These are phyloP conservation scores for Chrysodeixis includens DNA, from an alignment of 2,888 invertebrate genomes.

Conservation along the genomic window DNA sequence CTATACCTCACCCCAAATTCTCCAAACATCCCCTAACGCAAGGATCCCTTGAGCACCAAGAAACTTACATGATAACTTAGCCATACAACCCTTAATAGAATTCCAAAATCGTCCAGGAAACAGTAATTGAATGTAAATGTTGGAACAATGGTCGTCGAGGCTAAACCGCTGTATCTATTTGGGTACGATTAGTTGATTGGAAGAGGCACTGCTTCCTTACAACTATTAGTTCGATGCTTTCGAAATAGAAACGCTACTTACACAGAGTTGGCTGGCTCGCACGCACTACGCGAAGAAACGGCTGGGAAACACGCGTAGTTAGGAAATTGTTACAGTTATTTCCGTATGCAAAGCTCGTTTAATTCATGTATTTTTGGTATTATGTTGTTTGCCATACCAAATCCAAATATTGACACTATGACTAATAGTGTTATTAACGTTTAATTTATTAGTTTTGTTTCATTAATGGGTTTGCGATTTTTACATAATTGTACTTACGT, in stretches of 20 bases:
- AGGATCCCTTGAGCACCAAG: constrained; percentile 1
- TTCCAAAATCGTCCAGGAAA: constrained; percentile 35
- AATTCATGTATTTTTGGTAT: no score
- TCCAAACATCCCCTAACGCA: constrained; percentile 1
- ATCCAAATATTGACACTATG: no score
- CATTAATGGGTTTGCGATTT: no score
- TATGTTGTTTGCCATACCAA: no score
- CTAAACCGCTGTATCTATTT: constrained; percentile 55
- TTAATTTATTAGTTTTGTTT: no score
- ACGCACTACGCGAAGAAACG: constrained; percentile 53
- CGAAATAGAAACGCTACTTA: constrained; percentile 69
- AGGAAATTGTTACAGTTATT: no score
- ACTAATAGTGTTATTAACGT: no score
- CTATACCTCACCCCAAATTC: neutral
- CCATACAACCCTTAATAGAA: constrained; percentile 21
- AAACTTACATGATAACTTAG: constrained; percentile 18
- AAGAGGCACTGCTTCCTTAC: constrained; percentile 31
- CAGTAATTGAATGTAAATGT: constrained; percentile 51
- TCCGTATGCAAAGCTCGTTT: no score
- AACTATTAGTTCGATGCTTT: constrained; percentile 52
- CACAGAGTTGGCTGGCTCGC: constrained; percentile 29
- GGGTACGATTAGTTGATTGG: constrained; percentile 56
- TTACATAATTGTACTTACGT: no score
- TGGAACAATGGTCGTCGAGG: constrained; percentile 44
- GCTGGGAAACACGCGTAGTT: neutral